These are phyloP conservation scores for Neoniphon sammara DNA, from an alignment of 2,797 vertebrate species.

Conservation along the genomic window DNA sequence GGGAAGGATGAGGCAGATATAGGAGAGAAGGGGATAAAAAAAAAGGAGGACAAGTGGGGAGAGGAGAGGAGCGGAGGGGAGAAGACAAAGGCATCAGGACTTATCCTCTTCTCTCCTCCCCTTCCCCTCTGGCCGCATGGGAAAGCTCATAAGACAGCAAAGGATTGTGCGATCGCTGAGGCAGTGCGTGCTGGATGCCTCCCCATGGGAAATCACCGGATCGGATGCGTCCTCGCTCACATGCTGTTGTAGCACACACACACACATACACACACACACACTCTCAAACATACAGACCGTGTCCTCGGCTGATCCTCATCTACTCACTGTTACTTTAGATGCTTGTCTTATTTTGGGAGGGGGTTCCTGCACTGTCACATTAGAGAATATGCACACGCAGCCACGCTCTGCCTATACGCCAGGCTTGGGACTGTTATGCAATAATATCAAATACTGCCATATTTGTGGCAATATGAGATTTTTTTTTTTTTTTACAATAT, in stretches of 20 bases:
- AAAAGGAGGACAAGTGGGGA: background rate
- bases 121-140: constrained; percentile 1
- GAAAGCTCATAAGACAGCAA: constrained; percentile 24
- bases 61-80: background rate
- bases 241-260: background rate
- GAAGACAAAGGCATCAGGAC: constrained; percentile 6
- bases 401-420: no score
- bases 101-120: background rate
- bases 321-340: no score
- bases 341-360: no score
- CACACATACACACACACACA: background rate
- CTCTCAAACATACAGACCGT: constrained; percentile 11
- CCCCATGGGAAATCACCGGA: no score
- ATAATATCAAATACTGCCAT: no score
- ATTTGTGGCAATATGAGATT: no score
- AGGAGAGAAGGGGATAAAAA: background rate
- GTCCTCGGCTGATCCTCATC: no score
- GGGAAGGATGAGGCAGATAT: background rate
- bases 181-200: background rate
- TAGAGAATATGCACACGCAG: no score
- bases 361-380: no score
- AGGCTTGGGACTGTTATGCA: no score
- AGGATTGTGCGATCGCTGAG: constrained; percentile 27
- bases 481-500: no score
- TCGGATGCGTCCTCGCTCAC: no score